These are phyloP conservation scores for Deroplatys truncata DNA, from an alignment of 2,888 invertebrate species.

Conservation along the genomic window DNA sequence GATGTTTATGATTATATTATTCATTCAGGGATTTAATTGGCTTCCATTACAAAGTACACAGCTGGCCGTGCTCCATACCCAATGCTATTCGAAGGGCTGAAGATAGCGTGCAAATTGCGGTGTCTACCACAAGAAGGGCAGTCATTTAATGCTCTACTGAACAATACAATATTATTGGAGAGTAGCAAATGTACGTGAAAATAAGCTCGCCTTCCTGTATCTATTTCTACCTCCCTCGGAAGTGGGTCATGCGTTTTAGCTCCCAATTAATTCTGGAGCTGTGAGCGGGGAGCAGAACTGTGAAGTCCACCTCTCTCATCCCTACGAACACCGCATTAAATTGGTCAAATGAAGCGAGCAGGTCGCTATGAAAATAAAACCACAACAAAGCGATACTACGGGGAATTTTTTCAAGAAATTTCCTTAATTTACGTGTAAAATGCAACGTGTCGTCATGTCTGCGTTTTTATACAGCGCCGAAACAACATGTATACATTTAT, in stretches of 20 bases:
- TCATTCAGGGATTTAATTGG: background rate
- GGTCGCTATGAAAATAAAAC: background rate
- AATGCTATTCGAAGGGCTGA: background rate
- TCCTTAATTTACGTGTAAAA: background rate
- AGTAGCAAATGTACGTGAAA: background rate
- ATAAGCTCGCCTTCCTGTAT: background rate
- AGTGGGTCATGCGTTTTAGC: background rate
- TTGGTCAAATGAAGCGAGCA: background rate
- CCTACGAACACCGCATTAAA: background rate
- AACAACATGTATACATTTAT: background rate
- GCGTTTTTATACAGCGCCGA: background rate
- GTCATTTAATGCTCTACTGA: background rate
- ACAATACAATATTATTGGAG: background rate
- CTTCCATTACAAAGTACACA: background rate
- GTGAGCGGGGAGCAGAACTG: background rate
- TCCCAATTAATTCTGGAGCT: background rate
- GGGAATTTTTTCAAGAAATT: background rate
- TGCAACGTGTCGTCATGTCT: background rate
- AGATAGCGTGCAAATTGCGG: background rate
- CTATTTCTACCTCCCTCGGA: background rate
- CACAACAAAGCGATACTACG: background rate
- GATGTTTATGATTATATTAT: background rate
- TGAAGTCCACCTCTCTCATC: background rate
- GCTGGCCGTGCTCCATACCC: background rate
- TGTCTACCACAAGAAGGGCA: background rate